Percentiles rank a stretch among this genome's conserved stretches.
Evolutionary conservation across 2,797 vertebrate genomes (phyloP).

Genomic region (Stomatorhinus walkeri): DNA sequence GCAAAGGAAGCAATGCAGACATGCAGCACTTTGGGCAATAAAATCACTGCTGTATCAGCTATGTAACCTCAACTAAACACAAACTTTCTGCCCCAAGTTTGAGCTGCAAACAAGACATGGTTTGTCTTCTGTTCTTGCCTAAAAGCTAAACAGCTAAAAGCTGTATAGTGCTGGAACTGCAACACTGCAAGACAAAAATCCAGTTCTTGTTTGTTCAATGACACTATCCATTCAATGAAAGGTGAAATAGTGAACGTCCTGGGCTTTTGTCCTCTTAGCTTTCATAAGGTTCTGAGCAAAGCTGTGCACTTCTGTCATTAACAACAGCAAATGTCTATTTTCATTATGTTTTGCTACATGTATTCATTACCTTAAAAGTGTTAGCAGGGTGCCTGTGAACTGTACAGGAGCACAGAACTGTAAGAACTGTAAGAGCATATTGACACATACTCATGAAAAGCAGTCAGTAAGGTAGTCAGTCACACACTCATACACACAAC

Average conservation of each 20-base stretch:
- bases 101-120: too few species aligned
- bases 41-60: background rate
- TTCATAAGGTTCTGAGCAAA: conserved; percentile 60
- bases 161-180: background rate
- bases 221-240: conserved; percentile 58
- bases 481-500: background rate
- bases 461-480: too few species aligned
- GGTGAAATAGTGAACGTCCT: conserved; percentile 63
- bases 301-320: conserved; percentile 30
- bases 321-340: conserved; percentile 46
- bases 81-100: background rate
- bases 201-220: conserved; percentile 48
- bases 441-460: background rate
- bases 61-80: background rate
- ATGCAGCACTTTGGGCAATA: background rate
- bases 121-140: background rate
- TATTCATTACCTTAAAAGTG: background rate
- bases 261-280: conserved; percentile 41
- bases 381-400: background rate
- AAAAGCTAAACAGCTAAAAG: too few species aligned
- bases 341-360: conserved; percentile 46
- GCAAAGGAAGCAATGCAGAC: background rate
- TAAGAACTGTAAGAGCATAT: background rate
- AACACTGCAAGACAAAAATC: conserved; percentile 15
- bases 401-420: background rate